Evolutionary conservation across 2,113 vertebrate species (phyloP).

Genomic region (Corvus hawaiiensis): DNA sequence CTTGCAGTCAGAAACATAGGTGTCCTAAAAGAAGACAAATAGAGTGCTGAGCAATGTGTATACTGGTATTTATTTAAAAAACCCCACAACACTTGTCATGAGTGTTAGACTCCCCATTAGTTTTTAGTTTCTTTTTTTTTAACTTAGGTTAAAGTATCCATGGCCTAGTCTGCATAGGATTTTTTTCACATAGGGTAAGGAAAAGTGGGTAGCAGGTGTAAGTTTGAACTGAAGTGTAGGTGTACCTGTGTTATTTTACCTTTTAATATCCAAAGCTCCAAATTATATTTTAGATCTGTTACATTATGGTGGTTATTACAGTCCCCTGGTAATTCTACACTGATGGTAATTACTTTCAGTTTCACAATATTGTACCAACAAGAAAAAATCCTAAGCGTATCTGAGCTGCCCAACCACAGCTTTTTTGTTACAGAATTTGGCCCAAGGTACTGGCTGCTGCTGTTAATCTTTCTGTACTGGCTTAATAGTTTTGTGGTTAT

Average conservation of each 20-base stretch:
- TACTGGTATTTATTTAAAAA: not conserved
- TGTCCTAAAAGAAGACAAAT: not conserved
- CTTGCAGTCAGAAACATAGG: not conserved
- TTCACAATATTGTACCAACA: not conserved
- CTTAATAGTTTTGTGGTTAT: not conserved
- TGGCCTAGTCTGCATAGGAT: not conserved
- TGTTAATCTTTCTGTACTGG: not conserved
- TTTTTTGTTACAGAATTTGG: not conserved
- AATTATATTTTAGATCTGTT: not conserved
- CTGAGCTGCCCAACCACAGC: not conserved
- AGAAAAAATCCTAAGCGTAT: not conserved
- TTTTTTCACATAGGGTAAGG: not conserved
- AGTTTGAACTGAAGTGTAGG: not conserved
- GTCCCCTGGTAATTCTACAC: not conserved
- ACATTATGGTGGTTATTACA: not conserved
- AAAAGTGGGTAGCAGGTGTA: not conserved
- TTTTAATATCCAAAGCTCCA: not conserved
- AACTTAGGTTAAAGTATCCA: not conserved
- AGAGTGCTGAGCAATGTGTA: not conserved
- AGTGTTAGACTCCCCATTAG: not conserved
- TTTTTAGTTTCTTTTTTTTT: not conserved
- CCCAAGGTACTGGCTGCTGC: not conserved
- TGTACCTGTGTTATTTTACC: not conserved
- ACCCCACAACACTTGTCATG: not conserved
- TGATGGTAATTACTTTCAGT: not conserved